Base-by-base conservation (phyloP, 2,113 vertebrate genomes). In the Pluvialis apricaria region DNA sequence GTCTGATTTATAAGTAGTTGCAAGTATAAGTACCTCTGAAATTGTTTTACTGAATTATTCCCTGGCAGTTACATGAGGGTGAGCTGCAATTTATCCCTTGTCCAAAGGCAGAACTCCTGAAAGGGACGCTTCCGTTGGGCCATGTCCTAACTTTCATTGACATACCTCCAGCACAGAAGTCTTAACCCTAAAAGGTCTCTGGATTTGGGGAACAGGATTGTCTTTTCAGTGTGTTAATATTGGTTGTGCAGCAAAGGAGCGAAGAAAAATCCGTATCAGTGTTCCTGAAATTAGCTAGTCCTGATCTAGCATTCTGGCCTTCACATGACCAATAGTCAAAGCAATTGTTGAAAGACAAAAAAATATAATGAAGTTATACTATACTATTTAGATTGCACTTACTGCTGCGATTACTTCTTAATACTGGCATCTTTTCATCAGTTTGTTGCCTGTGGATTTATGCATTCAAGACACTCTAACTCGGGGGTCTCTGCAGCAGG, bases 321-420 rank as follows among this genome's bases (percentile, higher is more conserved):
- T 55, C 2, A 1, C 2, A 1, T 1, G 2, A 34, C 16, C 14
- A 29, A 18, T 4, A n/a, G 7, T 61, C 9, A 76, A 26, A 24
- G 14, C 65, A 75, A 16, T 9, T 82, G 79, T 21, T 36, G 16
- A 83, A 42, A 31, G 20, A 68, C 22, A 79, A 66, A 70, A 31
- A n/a, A 58, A 16, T 6, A 13, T 3, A 66, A 69, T 38, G 17
- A 57, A 57, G 6, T 54, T 32, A 26, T 1, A 45, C 3, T 9
- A 28, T 44, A 71, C 19, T 34, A 81, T 86, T 84, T 15, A 81
- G 55, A 36, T 9, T 22, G 9, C 12, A 66, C 70, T 81, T 82
- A 34, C 29, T 75, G 18, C 31, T 78, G 16, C 2, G 31, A 18
- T 25, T 28, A 9, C 24, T 62, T 31, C 71, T 65, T 19, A 34